Conservation (phyloP, 2,888 invertebrate genomes). For the Tetragnatha montana region DNA sequence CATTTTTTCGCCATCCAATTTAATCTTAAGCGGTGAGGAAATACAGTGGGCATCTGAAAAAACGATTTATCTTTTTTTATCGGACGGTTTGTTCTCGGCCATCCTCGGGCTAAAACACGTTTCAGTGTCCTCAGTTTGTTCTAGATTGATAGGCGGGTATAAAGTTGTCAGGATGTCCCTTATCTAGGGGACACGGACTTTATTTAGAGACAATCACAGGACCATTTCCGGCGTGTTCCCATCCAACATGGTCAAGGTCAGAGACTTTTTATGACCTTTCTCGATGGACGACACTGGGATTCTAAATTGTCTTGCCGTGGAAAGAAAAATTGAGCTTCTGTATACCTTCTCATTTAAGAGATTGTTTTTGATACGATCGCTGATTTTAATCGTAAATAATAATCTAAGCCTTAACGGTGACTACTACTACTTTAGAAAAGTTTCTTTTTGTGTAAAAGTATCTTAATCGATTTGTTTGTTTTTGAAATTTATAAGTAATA, state of each 20-base stretch:
- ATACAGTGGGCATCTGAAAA: background rate
- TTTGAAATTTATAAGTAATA: too few relatives aligned
- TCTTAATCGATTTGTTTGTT: too few relatives aligned
- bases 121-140: constrained; percentile 29
- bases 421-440: too few relatives aligned
- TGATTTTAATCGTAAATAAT: too few relatives aligned
- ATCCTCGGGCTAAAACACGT: constrained; percentile 9
- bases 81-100: background rate
- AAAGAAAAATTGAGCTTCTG: too few relatives aligned
- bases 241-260: background rate
- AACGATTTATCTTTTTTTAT: background rate
- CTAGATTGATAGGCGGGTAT: constrained; percentile 23
- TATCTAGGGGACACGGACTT: background rate
- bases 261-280: background rate
- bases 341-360: too few relatives aligned
- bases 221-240: background rate
- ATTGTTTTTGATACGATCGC: too few relatives aligned
- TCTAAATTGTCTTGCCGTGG: too few relatives aligned
- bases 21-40: background rate
- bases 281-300: background rate
- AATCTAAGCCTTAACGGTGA: too few relatives aligned
- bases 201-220: constrained; percentile 27
- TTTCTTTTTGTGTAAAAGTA: too few relatives aligned
- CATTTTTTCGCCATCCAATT: background rate
- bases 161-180: constrained; percentile 28